Base-by-base conservation (phyloP, 2,888 invertebrate genomes). In the Amphipoea oculea region DNA sequence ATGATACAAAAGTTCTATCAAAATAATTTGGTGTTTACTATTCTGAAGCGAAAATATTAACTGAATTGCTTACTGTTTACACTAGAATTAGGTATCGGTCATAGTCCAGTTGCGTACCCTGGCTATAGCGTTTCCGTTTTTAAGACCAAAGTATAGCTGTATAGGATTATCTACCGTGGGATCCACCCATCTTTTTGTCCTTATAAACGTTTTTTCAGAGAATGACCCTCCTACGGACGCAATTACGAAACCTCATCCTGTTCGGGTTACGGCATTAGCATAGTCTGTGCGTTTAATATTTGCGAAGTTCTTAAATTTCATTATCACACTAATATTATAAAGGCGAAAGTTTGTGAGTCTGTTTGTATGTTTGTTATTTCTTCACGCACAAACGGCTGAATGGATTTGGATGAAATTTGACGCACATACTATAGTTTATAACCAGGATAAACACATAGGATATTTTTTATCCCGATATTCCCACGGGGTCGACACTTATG, bases 21-120 rank as follows among this genome's bases (percentile, higher is more conserved):
- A 72, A 83, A 83, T 83, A 40, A 72, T 81, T 73, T 54, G 54
- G 36, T 66, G 29, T 86, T 65, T 76, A 57, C 36, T 66, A 54
- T 66, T 83, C 5, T 48, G 12, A 54, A 65, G 65, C 40, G 23
- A 54, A 77, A 68, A 63, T n/a, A 68, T 63, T 77, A 40, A 29
- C 20, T 29, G 40, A 17, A 54, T 77, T 29, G 51, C 14, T 60
- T 82, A 9, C 45, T 83, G 60, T 83, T 68, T 62, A 75, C 4
- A 36, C 14, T 70, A 1, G 60, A 51, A 14, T 36, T 72, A 72
- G n/a, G 40, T 60, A 20, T 66, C 4, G 36, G 65, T 11, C 1
- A 45, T n/a, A 57, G 45, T 6, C 20, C 2, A 45, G 14, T 45
- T 57, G 36, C 42, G 23, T 70, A 23, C 6, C 20, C 14, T 23